A percentile compares a stretch with the other conserved stretches of the same genome.
Conservation (phyloP, 2,797 vertebrate species). For the Acanthurus lineatus region DNA sequence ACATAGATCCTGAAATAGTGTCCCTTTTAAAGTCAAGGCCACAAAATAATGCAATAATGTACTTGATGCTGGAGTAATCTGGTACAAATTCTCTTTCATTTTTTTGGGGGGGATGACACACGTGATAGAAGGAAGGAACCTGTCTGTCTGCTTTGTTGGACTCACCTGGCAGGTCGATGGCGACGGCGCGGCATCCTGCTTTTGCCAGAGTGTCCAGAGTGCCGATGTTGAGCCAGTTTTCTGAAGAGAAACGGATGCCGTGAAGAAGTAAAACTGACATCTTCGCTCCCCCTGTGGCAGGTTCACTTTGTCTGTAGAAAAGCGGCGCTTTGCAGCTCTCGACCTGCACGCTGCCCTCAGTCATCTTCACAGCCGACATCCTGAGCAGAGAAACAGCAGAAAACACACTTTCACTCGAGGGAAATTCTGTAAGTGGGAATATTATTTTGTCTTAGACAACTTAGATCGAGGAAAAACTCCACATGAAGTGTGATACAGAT, state of each 20-base stretch:
- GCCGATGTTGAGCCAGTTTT: slow-evolving; percentile 91
- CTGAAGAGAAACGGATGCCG: slow-evolving; percentile 94
- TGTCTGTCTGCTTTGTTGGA: neutral
- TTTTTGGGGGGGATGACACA: too few relatives aligned
- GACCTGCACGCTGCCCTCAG: slow-evolving; percentile 84
- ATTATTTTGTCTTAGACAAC: too few relatives aligned
- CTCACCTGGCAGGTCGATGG: slow-evolving; percentile 94
- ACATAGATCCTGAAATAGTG: too few relatives aligned
- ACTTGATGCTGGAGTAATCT: too few relatives aligned
- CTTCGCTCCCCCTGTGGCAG: slow-evolving; percentile 53
- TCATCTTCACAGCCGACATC: slow-evolving; percentile 85
- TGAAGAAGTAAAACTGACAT: slow-evolving; percentile 92
- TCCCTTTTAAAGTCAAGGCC: too few relatives aligned
- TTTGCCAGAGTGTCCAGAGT: slow-evolving; percentile 89
- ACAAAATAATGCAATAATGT: too few relatives aligned
- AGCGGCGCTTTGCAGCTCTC: slow-evolving; percentile 84
- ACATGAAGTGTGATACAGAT: neutral
- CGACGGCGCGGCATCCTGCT: slow-evolving; percentile 90
- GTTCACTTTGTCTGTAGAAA: slow-evolving; percentile 89
- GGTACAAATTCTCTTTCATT: too few relatives aligned
- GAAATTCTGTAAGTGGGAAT: neutral
- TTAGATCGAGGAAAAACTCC: neutral
- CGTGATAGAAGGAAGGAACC: too few relatives aligned
- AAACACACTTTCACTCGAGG: neutral
- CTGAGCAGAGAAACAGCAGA: slow-evolving; percentile 30